Conservation (phyloP, 1,140 invertebrate species). For the Danaus melanippus region DNA sequence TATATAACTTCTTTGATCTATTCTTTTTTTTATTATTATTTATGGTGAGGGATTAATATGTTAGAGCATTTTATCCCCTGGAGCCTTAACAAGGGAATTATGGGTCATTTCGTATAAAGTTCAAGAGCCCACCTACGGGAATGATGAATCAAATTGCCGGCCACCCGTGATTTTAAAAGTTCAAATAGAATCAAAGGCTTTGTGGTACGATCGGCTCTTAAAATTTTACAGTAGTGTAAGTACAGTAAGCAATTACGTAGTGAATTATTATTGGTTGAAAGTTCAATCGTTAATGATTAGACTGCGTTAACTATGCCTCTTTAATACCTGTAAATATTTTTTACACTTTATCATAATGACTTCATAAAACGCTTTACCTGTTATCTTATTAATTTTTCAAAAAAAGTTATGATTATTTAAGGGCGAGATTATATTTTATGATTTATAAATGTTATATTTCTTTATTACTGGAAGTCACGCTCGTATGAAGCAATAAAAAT, state of each 20-base stretch:
- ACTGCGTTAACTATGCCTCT: not conserved
- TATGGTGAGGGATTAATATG: conserved; percentile 55
- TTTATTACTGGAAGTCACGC: conserved; percentile 54
- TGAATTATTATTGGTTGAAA: no score
- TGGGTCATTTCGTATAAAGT: conserved; percentile 52
- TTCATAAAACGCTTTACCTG: conserved; percentile 28
- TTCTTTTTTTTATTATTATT: conserved; percentile 30
- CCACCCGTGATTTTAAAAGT: conserved; percentile 43
- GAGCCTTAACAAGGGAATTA: conserved; percentile 61
- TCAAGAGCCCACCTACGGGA: conserved; percentile 52
- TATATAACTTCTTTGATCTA: conserved; percentile 15
- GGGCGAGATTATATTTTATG: conserved; percentile 27
- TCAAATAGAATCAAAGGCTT: conserved; percentile 8
- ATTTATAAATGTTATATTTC: conserved; percentile 36
- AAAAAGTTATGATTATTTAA: conserved; percentile 32
- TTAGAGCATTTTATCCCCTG: conserved; percentile 39
- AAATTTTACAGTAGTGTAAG: no score
- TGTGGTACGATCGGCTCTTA: no score
- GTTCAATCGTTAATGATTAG: no score
- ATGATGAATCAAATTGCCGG: conserved; percentile 52
- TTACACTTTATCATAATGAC: not conserved
- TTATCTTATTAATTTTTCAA: conserved; percentile 47
- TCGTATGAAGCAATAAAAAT: conserved; percentile 32
- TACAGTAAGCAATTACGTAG: no score
- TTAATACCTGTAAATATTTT: not conserved